These are phyloP conservation scores for Salmo trutta DNA, from an alignment of 2,797 vertebrate genomes.

Conservation along the genomic window DNA sequence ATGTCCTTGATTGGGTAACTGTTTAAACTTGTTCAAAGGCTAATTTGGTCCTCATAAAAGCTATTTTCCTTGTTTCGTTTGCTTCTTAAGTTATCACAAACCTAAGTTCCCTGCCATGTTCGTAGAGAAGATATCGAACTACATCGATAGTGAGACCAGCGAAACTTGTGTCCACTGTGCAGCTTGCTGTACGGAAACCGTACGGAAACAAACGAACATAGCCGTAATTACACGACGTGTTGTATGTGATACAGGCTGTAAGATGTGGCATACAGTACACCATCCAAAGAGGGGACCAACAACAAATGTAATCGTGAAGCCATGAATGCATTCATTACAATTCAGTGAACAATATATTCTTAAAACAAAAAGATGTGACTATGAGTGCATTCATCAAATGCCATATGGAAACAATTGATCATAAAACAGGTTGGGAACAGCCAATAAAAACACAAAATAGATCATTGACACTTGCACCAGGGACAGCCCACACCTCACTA, in stretches of 20 bases:
- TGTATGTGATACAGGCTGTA: not conserved
- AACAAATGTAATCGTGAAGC: not conserved
- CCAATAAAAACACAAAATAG: conserved; percentile 18
- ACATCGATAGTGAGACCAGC: not conserved
- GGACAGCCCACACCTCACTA: not conserved
- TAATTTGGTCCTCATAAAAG: not conserved
- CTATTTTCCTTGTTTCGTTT: not conserved
- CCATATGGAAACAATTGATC: conserved; percentile 42
- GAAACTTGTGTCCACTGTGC: not conserved
- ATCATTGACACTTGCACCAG: not conserved
- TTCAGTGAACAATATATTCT: not conserved
- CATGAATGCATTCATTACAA: not conserved
- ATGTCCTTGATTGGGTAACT: not conserved
- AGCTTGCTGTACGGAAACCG: not conserved
- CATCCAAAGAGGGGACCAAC: too few species aligned
- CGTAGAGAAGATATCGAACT: not conserved
- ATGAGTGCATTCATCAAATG: not conserved
- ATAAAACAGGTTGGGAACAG: conserved; percentile 42
- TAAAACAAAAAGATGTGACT: not conserved
- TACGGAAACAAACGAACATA: not conserved
- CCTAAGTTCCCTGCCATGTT: not conserved
- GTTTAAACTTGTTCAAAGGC: not conserved
- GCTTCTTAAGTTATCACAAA: not conserved
- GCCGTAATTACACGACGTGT: not conserved
- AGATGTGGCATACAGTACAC: too few species aligned